phyloP scores from a whole-genome alignment of 2,113 vertebrate genomes.

The Laticauda laticaudata region DNA sequence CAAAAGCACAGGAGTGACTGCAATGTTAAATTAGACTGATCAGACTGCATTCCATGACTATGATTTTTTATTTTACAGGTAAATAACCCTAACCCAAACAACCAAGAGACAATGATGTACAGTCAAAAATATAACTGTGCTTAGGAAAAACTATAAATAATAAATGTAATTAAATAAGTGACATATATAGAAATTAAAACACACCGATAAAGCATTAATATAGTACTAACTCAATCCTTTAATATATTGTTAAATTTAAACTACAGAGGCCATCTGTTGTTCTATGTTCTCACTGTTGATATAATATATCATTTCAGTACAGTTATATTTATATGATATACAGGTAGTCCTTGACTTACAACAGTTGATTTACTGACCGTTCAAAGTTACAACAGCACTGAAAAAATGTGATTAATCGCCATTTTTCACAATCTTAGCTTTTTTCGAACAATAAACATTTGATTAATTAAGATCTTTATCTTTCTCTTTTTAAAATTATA shows the following conservation, averaged over 20 bases:
- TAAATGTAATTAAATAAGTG: neutral
- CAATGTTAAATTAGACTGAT: neutral
- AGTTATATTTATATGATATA: neutral
- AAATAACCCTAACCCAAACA: neutral
- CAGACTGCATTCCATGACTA: neutral
- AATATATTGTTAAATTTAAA: neutral
- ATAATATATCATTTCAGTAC: neutral
- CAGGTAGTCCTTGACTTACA: too few relatives aligned
- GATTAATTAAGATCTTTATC: neutral
- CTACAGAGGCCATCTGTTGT: neutral
- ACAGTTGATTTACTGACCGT: too few relatives aligned
- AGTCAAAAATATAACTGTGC: neutral
- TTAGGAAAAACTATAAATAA: neutral
- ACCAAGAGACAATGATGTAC: neutral
- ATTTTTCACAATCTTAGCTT: neutral
- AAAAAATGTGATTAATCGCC: too few relatives aligned
- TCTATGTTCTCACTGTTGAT: neutral
- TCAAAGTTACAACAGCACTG: too few relatives aligned
- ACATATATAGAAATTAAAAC: neutral
- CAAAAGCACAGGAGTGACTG: neutral
- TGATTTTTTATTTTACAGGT: neutral
- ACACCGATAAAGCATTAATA: neutral
- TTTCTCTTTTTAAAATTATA: neutral
- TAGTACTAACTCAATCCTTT: neutral
- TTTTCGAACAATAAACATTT: neutral